Conservation (phyloP, 1,140 invertebrate genomes). For the Drosophila tsacasi region DNA sequence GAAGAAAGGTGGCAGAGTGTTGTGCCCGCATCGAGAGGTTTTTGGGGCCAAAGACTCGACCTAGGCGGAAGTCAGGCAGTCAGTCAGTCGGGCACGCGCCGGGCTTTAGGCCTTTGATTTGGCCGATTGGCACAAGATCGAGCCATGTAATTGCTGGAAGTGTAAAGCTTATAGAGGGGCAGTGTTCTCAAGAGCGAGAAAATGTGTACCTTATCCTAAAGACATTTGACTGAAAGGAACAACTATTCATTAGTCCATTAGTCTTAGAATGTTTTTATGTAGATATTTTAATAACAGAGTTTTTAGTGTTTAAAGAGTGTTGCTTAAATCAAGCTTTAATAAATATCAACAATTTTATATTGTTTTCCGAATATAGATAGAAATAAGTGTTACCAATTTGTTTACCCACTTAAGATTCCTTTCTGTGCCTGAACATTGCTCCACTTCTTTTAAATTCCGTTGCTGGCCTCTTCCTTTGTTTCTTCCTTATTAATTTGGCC, state of each 20-base stretch:
- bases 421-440: background rate
- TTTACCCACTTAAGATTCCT: background rate
- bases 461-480: constrained; percentile 1
- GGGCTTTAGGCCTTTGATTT: constrained; percentile 48
- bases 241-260: no score
- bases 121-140: constrained; percentile 34
- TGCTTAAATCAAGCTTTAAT: background rate
- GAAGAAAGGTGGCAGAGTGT: constrained; percentile 11
- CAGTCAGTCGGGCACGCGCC: constrained; percentile 61
- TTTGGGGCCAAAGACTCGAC: constrained; percentile 34
- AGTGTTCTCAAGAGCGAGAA: background rate
- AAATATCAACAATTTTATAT: background rate
- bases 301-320: background rate
- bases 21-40: constrained; percentile 19
- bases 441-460: constrained; percentile 23
- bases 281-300: background rate
- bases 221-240: no score
- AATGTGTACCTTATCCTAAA: no score
- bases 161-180: background rate
- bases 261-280: background rate
- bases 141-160: constrained; percentile 19
- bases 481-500: constrained; percentile 54
- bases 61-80: constrained; percentile 68
- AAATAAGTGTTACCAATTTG: background rate
- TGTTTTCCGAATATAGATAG: background rate